Evolutionary conservation across 1,140 invertebrate species (phyloP), one percentile per base, ranked within the genome.

Genomic region (Megathymus violae): DNA sequence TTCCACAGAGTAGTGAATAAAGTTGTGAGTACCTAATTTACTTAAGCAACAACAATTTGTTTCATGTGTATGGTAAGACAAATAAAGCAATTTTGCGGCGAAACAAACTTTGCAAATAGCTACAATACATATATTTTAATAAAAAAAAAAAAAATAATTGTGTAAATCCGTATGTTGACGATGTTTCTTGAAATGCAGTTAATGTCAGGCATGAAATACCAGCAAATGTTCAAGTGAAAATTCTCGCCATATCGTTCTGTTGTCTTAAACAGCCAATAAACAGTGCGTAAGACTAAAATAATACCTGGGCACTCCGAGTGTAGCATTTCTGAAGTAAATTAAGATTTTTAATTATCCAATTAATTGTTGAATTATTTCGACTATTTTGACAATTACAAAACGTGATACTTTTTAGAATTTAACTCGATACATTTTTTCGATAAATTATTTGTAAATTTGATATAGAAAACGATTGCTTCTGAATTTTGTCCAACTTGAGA

Each of bases 241-340:
- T 47, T 47, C 11, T 47, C 11, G 19, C 11, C n/a, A 46, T 54
- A 41, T 43, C 22, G 22, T 13, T 46, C 36, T n/a, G 15, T 46
- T 46, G 46, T 47, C 25, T 10, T 19, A 47, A 59, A 31, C 56
- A 59, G 56, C 43, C 56, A 59, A 59, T 59, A 11, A 54, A 27
- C 3, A 25, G 17, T 43, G 54, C 25, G 19, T 31, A 31, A 25
- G 10, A 36, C 52, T 46, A 58, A 43, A 38, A 47, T 16, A 59
- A 31, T 74, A 74, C 72, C 72, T 74, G 62, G 71, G 44, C 38
- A 65, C 68, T 69, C 62, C 69, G 50, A 74, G 34, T 40, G 69
- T 66, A 60, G 69, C 63, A 58, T 74, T 74, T 68, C 72, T 74
- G 51, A 61, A 74, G 69, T 67, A 59, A 71, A 74, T 69, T 59